These are phyloP conservation scores for Diplolepis rosae DNA, from an alignment of 2,888 invertebrate species.

Conservation along the genomic window DNA sequence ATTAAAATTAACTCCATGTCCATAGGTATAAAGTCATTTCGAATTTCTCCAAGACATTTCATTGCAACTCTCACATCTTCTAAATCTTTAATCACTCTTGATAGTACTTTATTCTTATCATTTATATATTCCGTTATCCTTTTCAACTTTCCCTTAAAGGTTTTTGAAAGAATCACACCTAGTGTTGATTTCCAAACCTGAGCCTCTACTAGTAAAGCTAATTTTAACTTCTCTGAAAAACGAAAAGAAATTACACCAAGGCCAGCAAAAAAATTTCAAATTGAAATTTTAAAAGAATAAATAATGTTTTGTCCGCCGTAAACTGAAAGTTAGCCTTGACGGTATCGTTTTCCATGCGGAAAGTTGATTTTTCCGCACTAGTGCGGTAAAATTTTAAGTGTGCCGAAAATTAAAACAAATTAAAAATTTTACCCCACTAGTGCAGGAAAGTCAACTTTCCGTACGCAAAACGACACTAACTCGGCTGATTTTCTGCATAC, in stretches of 20 bases:
- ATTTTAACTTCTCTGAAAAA: conserved; percentile 78
- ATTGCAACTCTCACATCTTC: conserved; percentile 88
- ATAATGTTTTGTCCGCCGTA: too few relatives aligned
- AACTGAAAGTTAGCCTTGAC: too few relatives aligned
- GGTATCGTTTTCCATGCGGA: too few relatives aligned
- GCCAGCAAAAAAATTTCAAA: neutral
- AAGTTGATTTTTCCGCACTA: too few relatives aligned
- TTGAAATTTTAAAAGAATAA: neutral
- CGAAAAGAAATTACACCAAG: too few relatives aligned
- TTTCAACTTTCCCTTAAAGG: conserved; percentile 82
- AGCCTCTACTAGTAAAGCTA: conserved; percentile 83
- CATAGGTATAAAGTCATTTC: conserved; percentile 86
- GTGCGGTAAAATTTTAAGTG: too few relatives aligned
- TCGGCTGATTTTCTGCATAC: too few relatives aligned
- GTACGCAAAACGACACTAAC: too few relatives aligned
- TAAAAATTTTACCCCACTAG: too few relatives aligned
- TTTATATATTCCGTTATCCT: conserved; percentile 85
- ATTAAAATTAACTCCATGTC: conserved; percentile 85
- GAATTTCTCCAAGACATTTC: conserved; percentile 83
- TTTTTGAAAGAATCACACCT: conserved; percentile 81
- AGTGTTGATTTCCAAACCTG: conserved; percentile 85
- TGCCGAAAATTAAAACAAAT: too few relatives aligned
- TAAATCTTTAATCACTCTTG: conserved; percentile 83
- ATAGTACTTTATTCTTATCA: conserved; percentile 82
- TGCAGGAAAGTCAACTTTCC: too few relatives aligned